Evolutionary conservation across 2,888 invertebrate species (phyloP).

Genomic region (Limnephilus auricula): DNA sequence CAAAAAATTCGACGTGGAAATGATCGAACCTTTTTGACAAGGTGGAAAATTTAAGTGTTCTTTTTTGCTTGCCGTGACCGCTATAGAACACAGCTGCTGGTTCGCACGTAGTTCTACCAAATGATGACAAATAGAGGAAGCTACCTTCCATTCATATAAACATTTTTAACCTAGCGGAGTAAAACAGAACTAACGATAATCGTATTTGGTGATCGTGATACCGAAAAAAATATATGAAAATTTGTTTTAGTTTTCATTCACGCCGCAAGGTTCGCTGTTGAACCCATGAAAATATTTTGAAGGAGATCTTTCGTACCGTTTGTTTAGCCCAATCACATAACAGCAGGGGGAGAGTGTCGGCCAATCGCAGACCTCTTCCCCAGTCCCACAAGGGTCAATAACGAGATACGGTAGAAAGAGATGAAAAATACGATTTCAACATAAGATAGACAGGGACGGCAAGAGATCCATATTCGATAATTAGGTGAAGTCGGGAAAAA

Average conservation of each 20-base stretch:
- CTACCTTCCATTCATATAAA: background rate
- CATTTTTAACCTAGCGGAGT: background rate
- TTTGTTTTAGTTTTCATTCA: background rate
- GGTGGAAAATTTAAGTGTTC: background rate
- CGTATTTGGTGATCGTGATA: background rate
- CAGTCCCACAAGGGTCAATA: slow-evolving; percentile 47
- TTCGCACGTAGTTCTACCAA: background rate
- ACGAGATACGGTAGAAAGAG: slow-evolving; percentile 27
- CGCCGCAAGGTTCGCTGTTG: background rate
- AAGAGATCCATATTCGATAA: slow-evolving; percentile 40
- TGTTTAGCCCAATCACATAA: slow-evolving; percentile 50
- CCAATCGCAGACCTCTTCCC: slow-evolving; percentile 25
- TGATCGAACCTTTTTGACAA: background rate
- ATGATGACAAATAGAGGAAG: background rate
- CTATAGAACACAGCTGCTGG: background rate
- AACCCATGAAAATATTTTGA: background rate
- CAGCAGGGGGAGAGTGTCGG: background rate
- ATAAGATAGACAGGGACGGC: slow-evolving; percentile 40
- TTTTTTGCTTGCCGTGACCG: background rate
- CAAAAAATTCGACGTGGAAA: background rate
- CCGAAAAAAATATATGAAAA: background rate
- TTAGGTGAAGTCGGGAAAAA: slow-evolving; percentile 28
- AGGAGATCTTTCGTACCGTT: background rate
- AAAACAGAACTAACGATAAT: background rate
- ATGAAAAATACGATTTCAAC: background rate